Base-by-base conservation (phyloP, 2,113 vertebrate genomes). In the Vulpes vulpes region DNA sequence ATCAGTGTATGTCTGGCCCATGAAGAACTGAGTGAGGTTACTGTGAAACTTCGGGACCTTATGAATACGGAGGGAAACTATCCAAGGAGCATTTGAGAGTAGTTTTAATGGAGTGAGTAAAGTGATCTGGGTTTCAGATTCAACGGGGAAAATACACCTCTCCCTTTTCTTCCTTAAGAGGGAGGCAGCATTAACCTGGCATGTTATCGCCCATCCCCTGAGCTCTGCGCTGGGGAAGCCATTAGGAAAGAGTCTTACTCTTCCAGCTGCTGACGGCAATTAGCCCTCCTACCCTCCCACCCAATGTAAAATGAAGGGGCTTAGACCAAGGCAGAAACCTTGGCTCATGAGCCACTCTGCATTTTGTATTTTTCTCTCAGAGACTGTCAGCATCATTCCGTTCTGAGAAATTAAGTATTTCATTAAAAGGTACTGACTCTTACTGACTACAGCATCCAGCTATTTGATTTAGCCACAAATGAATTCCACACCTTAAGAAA, bases 81-180 rank as follows among this genome's bases (percentile, higher is more conserved):
- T 7, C 20, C 51, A 60, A 64, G 30, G 85, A 67, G 35, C 16
- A 73, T 32, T 94, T 38, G 38, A 79, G 49, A 38, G 55, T 11
- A 53, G 60, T 35, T 85, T 87, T 84, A 96, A 92, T 59, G 27
- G 25, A 92, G 87, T 89, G 25, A 92, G 87, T 89, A 30, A 81
- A 91, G 32, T 62, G 74, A 83, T 83, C 73, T 30, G 51, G 78
- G 82, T 60, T 89, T 97, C 93, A 79, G 38, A 92, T 88, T 85
- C 30, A 67, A 30, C 12, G 76, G 60, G 92, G 81, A 91, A 71
- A 92, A 80, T 0, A 19, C 15, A 35, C 27, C 19, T 79, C 8
- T 69, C 14, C 78, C 19, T 9, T 60, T 4, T 57, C 64, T 69
- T 76, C 25, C 49, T 17, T 22, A 2, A 11, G 86, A 90, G 51